Conservation (phyloP, 1,140 invertebrate species). For the Anastatus disparis region DNA sequence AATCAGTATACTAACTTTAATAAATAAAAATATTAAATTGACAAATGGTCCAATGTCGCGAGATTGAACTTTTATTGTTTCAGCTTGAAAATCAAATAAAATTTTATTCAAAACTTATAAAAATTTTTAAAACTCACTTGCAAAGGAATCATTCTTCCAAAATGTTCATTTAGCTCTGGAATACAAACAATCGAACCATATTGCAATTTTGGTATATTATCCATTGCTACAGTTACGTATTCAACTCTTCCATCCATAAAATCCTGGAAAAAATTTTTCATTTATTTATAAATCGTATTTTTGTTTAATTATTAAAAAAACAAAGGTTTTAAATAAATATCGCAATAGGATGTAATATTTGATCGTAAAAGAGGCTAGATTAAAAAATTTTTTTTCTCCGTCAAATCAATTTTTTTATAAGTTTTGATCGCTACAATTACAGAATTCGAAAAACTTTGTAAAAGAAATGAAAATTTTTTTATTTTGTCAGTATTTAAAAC, state of each 20-base stretch:
- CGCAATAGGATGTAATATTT: too few relatives aligned
- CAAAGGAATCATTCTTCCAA: slow-evolving; percentile 58
- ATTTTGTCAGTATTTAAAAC: too few relatives aligned
- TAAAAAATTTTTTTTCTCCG: too few relatives aligned
- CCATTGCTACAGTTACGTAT: slow-evolving; percentile 68
- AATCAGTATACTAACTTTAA: background rate
- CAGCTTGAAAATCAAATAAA: background rate
- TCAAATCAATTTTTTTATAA: too few relatives aligned
- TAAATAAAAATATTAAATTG: background rate
- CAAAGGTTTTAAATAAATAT: too few relatives aligned
- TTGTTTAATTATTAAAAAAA: too few relatives aligned
- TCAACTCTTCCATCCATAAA: slow-evolving; percentile 63
- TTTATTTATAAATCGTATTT: too few relatives aligned
- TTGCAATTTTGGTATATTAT: slow-evolving; percentile 55
- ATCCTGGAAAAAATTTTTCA: slow-evolving; percentile 63
- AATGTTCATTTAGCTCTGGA: slow-evolving; percentile 67
- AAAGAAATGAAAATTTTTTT: too few relatives aligned
- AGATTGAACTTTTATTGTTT: background rate
- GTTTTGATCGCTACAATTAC: too few relatives aligned
- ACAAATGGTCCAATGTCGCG: background rate
- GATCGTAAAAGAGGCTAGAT: too few relatives aligned
- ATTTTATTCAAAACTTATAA: background rate
- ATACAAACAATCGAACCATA: slow-evolving; percentile 66
- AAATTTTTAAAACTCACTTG: slow-evolving; percentile 46
- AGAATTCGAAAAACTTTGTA: too few relatives aligned